Conservation (phyloP, 2,888 invertebrate genomes). For the Torymus texanus region DNA sequence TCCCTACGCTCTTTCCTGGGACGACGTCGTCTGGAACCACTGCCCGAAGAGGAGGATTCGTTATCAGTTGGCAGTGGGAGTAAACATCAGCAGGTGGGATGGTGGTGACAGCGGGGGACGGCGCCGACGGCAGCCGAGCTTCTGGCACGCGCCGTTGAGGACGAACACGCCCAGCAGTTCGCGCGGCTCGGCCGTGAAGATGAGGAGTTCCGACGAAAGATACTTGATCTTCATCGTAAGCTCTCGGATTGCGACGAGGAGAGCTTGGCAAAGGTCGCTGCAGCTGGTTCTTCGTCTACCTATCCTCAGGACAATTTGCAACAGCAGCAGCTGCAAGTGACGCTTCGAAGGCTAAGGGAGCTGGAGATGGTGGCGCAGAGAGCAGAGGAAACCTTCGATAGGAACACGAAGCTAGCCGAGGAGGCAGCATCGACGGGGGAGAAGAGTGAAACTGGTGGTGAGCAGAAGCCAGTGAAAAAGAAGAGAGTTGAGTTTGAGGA, state of each 20-base stretch:
- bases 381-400: slow-evolving; percentile 61
- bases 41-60: slow-evolving; percentile 88
- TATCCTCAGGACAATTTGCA: slow-evolving; percentile 41
- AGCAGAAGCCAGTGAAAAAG: slow-evolving; percentile 26
- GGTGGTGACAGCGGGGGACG: slow-evolving; percentile 74
- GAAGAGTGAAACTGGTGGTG: slow-evolving; percentile 52
- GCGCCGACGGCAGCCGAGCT: slow-evolving; percentile 48
- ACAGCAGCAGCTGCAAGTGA: slow-evolving; percentile 11
- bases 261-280: slow-evolving; percentile 9
- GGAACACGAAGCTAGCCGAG: slow-evolving; percentile 52
- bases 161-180: slow-evolving; percentile 64
- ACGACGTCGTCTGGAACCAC: slow-evolving; percentile 86
- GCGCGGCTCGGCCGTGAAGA: slow-evolving; percentile 70
- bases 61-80: slow-evolving; percentile 58
- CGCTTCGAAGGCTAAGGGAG: slow-evolving; percentile 57
- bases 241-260: slow-evolving; percentile 63
- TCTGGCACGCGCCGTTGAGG: slow-evolving; percentile 58
- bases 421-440: slow-evolving; percentile 53
- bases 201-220: slow-evolving; percentile 72
- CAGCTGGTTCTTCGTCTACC: neutral
- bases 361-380: slow-evolving; percentile 61
- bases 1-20: slow-evolving; percentile 74
- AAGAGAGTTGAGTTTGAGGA: slow-evolving; percentile 59
- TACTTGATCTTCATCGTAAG: slow-evolving; percentile 71
- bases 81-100: slow-evolving; percentile 70